Conservation (phyloP, 92 coral and sea anemone genomes). For the Chrysogorgia sp. region DNA sequence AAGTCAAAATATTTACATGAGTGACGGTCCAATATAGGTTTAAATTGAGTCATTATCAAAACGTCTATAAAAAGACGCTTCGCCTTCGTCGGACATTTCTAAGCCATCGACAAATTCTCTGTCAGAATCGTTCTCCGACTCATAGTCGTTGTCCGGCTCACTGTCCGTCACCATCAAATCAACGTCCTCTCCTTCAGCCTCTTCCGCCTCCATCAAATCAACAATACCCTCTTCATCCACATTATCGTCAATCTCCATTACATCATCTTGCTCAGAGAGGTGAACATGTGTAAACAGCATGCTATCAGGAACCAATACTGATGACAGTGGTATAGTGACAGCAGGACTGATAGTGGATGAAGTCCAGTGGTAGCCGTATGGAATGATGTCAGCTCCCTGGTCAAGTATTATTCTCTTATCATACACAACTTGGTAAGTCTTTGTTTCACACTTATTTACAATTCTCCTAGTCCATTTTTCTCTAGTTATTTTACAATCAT, state of each 20-base stretch:
- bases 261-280: background rate
- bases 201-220: conserved; percentile 2
- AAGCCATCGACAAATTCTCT: background rate
- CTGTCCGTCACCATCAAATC: background rate
- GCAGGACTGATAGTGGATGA: conserved; percentile 4
- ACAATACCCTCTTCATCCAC: too few species aligned
- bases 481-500: conserved; percentile 42
- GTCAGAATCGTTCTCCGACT: background rate
- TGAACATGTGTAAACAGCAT: background rate
- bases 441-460: conserved; percentile 2
- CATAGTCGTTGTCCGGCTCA: background rate
- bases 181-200: background rate
- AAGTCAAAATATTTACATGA: too few species aligned
- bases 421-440: conserved; percentile 48
- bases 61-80: conserved; percentile 2
- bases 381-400: conserved; percentile 37
- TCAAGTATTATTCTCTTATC: conserved; percentile 39
- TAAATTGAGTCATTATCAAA: background rate
- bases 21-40: too few species aligned
- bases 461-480: conserved; percentile 43
- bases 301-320: background rate
- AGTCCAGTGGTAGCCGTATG: conserved; percentile 40
- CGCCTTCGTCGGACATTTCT: background rate
- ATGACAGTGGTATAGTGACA: background rate
- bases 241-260: background rate